These are phyloP conservation scores for Pangasius macronema DNA, from an alignment of 2,797 vertebrate genomes.

Conservation along the genomic window DNA sequence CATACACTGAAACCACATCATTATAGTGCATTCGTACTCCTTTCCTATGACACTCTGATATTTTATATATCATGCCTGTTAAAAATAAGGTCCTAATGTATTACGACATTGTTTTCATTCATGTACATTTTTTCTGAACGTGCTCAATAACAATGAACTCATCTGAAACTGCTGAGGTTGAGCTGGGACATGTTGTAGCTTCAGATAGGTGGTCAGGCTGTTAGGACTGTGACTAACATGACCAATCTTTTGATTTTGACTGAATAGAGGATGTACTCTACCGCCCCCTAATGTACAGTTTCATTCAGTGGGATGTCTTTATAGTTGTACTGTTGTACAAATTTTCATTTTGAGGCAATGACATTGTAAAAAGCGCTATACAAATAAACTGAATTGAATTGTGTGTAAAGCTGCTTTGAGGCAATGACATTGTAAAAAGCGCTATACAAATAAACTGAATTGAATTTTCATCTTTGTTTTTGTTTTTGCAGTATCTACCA, in stretches of 20 bases:
- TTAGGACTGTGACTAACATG: background rate
- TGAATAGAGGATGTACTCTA: slow-evolving; percentile 27
- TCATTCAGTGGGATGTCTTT: background rate
- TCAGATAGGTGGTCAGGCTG: background rate
- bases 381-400: too few relatives aligned
- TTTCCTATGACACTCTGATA: background rate
- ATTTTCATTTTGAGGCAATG: too few relatives aligned
- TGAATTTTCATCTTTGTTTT: background rate
- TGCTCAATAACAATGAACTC: background rate
- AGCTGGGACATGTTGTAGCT: background rate
- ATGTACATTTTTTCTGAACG: background rate
- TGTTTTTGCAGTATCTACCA: slow-evolving; percentile 79
- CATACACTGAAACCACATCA: background rate
- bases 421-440: too few relatives aligned
- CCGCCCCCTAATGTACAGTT: slow-evolving; percentile 62
- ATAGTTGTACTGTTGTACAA: background rate
- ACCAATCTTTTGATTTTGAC: background rate
- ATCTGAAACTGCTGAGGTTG: background rate
- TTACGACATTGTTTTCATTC: background rate
- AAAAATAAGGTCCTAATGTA: background rate
- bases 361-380: too few relatives aligned
- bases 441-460: too few relatives aligned
- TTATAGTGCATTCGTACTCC: background rate
- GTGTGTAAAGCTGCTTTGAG: too few relatives aligned
- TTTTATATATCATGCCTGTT: background rate